These are phyloP conservation scores for Orthochromis malagaraziensis DNA, from an alignment of 2,113 vertebrate species.

Conservation along the genomic window DNA sequence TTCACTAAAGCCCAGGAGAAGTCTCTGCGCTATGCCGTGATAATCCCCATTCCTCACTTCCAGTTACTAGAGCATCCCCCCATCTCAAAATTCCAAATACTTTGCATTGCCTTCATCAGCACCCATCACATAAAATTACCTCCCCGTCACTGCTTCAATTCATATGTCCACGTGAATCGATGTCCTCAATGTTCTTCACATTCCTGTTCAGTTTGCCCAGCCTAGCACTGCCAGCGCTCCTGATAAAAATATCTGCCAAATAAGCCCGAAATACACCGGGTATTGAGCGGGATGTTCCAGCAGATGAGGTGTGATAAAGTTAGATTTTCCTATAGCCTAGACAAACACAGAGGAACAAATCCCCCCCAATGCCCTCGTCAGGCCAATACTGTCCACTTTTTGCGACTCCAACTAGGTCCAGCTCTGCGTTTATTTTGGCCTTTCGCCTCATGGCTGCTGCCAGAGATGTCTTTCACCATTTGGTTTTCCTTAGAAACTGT, in stretches of 20 bases:
- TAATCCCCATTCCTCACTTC: constrained; percentile 15
- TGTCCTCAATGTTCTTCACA: constrained; percentile 19
- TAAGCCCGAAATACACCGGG: constrained; percentile 46
- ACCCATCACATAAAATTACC: constrained; percentile 61
- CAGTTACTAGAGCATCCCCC: constrained; percentile 11
- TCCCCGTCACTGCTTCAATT: constrained; percentile 54
- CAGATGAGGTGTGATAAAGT: constrained; percentile 15
- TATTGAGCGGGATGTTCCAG: constrained; percentile 11
- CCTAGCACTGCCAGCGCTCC: background rate
- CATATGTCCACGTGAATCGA: background rate
- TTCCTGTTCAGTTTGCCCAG: constrained; percentile 46
- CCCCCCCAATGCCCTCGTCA: background rate
- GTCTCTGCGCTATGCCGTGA: background rate
- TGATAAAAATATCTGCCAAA: constrained; percentile 43
- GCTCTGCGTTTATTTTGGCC: background rate
- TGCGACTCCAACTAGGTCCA: background rate
- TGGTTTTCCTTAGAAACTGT: background rate
- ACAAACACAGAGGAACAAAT: background rate
- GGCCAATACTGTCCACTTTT: background rate
- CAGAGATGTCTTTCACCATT: background rate
- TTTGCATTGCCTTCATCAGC: constrained; percentile 9
- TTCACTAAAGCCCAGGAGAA: background rate
- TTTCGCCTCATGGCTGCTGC: background rate
- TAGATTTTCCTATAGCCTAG: background rate
- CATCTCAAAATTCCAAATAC: background rate